A percentile compares a stretch with the other conserved stretches of the same genome.
Evolutionary conservation across 37 sponge, comb jelly and placozoan genomes (phyloP).

Genomic region (Beroe ovata): DNA sequence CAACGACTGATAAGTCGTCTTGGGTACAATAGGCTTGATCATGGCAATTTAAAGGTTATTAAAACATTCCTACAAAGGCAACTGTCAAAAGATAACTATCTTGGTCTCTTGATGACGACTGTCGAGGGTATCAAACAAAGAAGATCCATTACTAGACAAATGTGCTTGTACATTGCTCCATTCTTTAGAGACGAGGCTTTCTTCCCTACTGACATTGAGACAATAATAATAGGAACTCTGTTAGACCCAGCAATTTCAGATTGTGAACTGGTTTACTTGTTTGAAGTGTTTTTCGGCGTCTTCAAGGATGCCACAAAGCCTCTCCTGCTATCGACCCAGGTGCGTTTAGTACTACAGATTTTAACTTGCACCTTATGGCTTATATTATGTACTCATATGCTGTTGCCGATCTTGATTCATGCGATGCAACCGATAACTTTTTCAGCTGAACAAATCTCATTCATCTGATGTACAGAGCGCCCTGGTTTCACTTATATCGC

Average conservation of each 20-base stretch:
- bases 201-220: neutral
- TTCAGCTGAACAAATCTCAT: slow-evolving; percentile 26
- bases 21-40: slow-evolving; percentile 44
- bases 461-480: slow-evolving; percentile 53
- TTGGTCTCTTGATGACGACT: neutral
- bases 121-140: neutral
- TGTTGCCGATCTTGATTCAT: no score
- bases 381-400: no score
- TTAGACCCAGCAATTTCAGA: neutral
- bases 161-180: neutral
- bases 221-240: neutral
- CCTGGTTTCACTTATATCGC: slow-evolving; percentile 6
- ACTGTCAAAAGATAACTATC: neutral
- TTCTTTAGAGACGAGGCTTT: neutral
- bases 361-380: no score
- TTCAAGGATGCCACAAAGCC: slow-evolving; percentile 1
- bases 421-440: neutral
- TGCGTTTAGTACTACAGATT: no score
- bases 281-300: neutral
- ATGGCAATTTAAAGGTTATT: slow-evolving; percentile 6
- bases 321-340: neutral
- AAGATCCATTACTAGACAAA: neutral
- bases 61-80: neutral
- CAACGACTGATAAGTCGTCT: neutral
- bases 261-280: neutral